Conservation (phyloP, 2,797 vertebrate species). For the Gymnocypris eckloni region DNA sequence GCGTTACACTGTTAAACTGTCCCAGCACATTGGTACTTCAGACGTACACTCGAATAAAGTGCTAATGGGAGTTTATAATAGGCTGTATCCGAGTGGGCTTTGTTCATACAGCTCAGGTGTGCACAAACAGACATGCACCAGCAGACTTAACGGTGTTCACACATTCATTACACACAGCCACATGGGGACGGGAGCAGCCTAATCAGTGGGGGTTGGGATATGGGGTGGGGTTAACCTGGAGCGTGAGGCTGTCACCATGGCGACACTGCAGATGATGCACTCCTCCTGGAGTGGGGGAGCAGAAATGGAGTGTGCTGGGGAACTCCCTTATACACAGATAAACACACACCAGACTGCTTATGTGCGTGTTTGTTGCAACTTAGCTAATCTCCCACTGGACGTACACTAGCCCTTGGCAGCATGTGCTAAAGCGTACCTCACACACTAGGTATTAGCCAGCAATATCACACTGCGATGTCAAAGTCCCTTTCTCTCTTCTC, state of each 20-base stretch:
- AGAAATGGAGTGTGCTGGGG: constrained; percentile 35
- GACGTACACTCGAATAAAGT: constrained; percentile 6
- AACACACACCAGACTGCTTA: constrained; percentile 27
- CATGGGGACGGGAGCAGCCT: constrained; percentile 48
- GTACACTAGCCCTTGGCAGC: constrained; percentile 42
- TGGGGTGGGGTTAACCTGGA: constrained; percentile 74
- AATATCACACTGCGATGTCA: constrained; percentile 66
- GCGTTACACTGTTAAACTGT: constrained; percentile 22
- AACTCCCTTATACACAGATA: constrained; percentile 41
- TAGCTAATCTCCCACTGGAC: constrained; percentile 65
- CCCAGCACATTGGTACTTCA: constrained; percentile 17
- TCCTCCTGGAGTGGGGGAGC: constrained; percentile 62
- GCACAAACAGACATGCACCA: constrained; percentile 14
- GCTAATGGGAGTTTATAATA: constrained; percentile 37
- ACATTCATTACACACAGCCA: constrained; percentile 58
- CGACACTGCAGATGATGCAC: constrained; percentile 72
- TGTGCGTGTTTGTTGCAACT: constrained; percentile 37
- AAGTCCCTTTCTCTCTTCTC: constrained; percentile 34
- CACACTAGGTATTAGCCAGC: constrained; percentile 71
- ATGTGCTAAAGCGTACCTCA: constrained; percentile 66
- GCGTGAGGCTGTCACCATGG: constrained; percentile 79
- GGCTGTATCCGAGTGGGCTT: neutral
- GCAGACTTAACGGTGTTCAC: constrained; percentile 39
- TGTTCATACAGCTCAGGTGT: constrained; percentile 37
- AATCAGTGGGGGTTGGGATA: constrained; percentile 73